phyloP scores from a whole-genome alignment of 2,888 invertebrate species.

The Anoncus sp. region DNA sequence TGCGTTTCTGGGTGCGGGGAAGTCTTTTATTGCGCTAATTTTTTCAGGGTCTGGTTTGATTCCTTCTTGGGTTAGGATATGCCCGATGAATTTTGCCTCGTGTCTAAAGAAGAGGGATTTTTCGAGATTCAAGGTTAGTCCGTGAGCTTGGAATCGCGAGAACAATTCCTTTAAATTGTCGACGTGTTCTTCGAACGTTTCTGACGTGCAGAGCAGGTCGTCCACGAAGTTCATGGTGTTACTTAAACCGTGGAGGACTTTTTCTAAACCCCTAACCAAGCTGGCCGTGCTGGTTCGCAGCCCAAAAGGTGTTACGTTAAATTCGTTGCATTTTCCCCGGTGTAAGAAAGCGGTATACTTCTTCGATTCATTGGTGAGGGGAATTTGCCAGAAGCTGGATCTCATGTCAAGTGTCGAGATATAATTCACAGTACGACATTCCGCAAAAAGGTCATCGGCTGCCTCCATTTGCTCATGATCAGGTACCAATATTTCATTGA shows the following conservation, averaged over 20 bases:
- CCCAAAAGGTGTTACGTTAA: not conserved
- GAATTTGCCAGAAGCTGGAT: slow-evolving; percentile 2
- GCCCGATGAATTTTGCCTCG: slow-evolving; percentile 67
- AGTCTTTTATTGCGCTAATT: slow-evolving; percentile 54
- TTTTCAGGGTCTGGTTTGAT: slow-evolving; percentile 64
- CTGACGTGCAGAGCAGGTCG: slow-evolving; percentile 19
- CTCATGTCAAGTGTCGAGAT: not conserved
- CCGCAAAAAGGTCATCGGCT: not conserved
- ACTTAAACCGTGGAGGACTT: not conserved
- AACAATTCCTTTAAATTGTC: slow-evolving; percentile 37
- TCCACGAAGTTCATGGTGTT: slow-evolving; percentile 24
- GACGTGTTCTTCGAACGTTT: not conserved
- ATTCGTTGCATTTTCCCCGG: not conserved
- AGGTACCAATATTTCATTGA: not conserved
- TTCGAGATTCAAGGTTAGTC: slow-evolving; percentile 59
- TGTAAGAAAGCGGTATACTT: slow-evolving; percentile 1
- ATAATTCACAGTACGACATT: not conserved
- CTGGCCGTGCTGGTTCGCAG: slow-evolving; percentile 7
- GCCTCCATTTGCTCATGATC: not conserved
- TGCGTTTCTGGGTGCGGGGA: not conserved
- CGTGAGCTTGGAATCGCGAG: slow-evolving; percentile 30
- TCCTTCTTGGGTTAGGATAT: slow-evolving; percentile 61
- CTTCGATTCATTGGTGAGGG: not conserved
- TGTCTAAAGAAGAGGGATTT: slow-evolving; percentile 64
- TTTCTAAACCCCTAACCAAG: not conserved